Evolutionary conservation across 2,113 vertebrate genomes (phyloP), one percentile per base, ranked within the genome.

Genomic region (Apodemus speciosus): DNA sequence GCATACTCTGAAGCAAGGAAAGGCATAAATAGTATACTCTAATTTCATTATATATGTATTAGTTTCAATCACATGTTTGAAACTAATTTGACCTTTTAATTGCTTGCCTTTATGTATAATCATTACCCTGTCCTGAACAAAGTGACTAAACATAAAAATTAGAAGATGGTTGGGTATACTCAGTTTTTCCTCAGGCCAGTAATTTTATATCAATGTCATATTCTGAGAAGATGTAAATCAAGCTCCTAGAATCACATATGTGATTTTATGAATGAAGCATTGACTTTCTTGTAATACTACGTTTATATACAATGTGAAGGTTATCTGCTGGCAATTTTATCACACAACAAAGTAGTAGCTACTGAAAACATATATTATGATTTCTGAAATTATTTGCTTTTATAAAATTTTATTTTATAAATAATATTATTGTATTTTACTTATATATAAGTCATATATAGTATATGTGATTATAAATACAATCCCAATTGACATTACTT

Each of bases 61-160:
- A n/a, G n/a, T n/a, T n/a, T n/a, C n/a, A n/a, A n/a, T n/a, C n/a
- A 60, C 23, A 64, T 86, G 56, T 64, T 79, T 94, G 51, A 3
- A 66, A 51, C 9, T 68, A 35, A 72, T 84, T 79, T 84, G 25
- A 76, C 49, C n/a, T 46, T 15, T 71, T 85, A 66, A 13, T 43
- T 85, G 40, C 8, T 32, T 79, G 4, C n/a, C 13, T 56, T 85
- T 4, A 76, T 77, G 14, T 35, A 77, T 7, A 91, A 23, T 88
- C 49, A n/a, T 7, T 56, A 85, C 3, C 1, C 53, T 81, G 18
- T 46, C 27, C 15, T 71, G 7, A 77, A 20, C 6, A 58, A 91
- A 77, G 27, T 23, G 69, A 49, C 46, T 40, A 92, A 46, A 43
- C 15, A 81, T 4, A 71, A 18, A 75, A 81, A 80, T 49, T 27